These are phyloP conservation scores for Clarias fuscus DNA, from an alignment of 2,797 vertebrate species.

Conservation along the genomic window DNA sequence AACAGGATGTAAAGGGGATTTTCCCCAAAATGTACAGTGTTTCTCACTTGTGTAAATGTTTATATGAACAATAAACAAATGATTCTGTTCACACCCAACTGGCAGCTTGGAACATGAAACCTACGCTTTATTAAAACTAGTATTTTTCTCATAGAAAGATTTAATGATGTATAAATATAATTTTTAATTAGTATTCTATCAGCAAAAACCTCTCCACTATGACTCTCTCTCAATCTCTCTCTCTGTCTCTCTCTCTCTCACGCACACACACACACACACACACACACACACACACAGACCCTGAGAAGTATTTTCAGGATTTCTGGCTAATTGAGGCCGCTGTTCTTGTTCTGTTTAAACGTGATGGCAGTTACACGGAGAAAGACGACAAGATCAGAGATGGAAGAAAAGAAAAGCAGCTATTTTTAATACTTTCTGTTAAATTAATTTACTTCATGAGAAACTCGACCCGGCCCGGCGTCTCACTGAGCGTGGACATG, in stretches of 20 bases:
- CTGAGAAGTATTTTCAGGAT: not conserved
- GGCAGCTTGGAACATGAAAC: not conserved
- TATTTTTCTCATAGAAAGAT: too few relatives aligned
- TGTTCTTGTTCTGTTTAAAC: not conserved
- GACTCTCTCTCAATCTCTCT: not conserved
- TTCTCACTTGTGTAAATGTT: too few relatives aligned
- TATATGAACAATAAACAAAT: too few relatives aligned
- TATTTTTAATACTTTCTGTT: not conserved
- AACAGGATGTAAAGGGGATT: too few relatives aligned
- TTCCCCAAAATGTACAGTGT: too few relatives aligned
- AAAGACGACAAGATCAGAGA: not conserved
- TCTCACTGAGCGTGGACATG: not conserved
- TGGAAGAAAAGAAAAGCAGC: not conserved
- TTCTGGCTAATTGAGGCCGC: not conserved
- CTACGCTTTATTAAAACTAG: too few relatives aligned
- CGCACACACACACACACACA: not conserved
- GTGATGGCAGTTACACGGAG: slow-evolving; percentile 5
- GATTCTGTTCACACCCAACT: not conserved
- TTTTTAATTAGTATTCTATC: too few relatives aligned
- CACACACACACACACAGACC: not conserved
- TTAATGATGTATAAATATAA: too few relatives aligned
- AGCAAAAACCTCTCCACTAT: too few relatives aligned
- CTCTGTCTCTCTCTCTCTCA: not conserved
- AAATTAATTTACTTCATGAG: not conserved
- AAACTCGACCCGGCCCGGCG: not conserved